These are phyloP conservation scores for Motacilla tschutschensis DNA, from an alignment of 2,113 vertebrate species.

Conservation along the genomic window DNA sequence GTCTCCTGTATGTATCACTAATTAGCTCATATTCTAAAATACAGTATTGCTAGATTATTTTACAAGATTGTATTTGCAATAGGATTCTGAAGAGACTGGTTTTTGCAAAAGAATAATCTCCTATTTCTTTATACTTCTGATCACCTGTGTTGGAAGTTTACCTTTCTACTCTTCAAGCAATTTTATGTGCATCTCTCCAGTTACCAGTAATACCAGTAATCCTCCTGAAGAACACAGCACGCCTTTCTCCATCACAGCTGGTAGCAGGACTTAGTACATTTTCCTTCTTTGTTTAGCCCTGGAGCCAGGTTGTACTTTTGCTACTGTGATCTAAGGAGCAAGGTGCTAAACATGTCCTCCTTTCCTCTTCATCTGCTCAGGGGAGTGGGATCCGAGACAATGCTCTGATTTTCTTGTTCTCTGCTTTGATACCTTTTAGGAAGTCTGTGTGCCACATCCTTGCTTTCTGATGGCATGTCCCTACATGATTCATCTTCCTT, in stretches of 20 bases:
- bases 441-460: background rate
- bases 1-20: background rate
- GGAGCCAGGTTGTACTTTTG: background rate
- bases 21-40: background rate
- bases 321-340: slow-evolving; percentile 15
- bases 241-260: background rate
- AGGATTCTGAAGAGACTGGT: background rate
- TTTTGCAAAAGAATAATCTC: background rate
- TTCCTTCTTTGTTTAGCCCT: slow-evolving; percentile 29
- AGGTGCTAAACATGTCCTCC: background rate
- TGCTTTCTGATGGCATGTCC: background rate
- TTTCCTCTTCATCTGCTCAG: background rate
- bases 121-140: background rate
- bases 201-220: background rate
- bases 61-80: background rate
- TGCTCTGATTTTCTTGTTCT: background rate
- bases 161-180: background rate
- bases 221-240: background rate
- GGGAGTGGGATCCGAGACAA: background rate
- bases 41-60: background rate
- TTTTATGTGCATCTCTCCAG: background rate
- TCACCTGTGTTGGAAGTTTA: background rate
- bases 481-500: background rate
- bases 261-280: background rate
- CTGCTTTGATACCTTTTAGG: background rate